Base-by-base conservation (phyloP, 2,888 invertebrate genomes). In the Ferdinandea cuprea region DNA sequence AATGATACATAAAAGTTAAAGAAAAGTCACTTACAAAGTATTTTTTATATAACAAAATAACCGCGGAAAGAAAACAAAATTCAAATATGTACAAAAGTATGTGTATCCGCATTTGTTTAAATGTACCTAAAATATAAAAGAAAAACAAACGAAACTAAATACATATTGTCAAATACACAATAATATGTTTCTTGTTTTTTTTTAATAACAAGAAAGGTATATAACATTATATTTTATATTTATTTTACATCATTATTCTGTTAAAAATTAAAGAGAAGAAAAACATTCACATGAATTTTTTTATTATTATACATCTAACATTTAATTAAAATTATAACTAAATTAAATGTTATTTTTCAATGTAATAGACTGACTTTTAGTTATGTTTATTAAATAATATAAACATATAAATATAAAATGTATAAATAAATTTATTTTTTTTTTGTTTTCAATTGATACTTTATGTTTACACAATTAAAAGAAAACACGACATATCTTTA, bases 311-410 rank as follows among this genome's bases (percentile, higher is more conserved):
- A 40, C 13, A 69, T 28, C 25, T 25, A 50, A 48, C 32, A 68
- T 21, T 28, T 32, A 54, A 76, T 65, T 66, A 66, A 63, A 54
- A 40, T 40, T 72, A 61, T 77, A 40, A 68, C 35, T 30, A 44
- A 48, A 19, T 46, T 58, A 69, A 63, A 56, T 56, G 56, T 68
- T 80, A 46, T 73, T 80, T 61, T 78, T 72, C 44, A 77, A 77
- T 72, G 37, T 68, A 73, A 77, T 83, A 83, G 83, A 83, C 83
- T 83, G 83, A 83, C 83, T 77, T 50, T 78, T 68, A 68, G 77
- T 83, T 83, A 65, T 68, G 72, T 83, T 83, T 78, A 73, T 77
- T 40, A 40, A 74, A 61, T 63, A 25, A 13, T 63, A 35, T 40
- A 58, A 32, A 59, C 15, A 71, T 8, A 42, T 19, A 48, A 35